These are phyloP conservation scores for Salvelinus namaycush DNA, from an alignment of 2,113 vertebrate species.

Conservation along the genomic window DNA sequence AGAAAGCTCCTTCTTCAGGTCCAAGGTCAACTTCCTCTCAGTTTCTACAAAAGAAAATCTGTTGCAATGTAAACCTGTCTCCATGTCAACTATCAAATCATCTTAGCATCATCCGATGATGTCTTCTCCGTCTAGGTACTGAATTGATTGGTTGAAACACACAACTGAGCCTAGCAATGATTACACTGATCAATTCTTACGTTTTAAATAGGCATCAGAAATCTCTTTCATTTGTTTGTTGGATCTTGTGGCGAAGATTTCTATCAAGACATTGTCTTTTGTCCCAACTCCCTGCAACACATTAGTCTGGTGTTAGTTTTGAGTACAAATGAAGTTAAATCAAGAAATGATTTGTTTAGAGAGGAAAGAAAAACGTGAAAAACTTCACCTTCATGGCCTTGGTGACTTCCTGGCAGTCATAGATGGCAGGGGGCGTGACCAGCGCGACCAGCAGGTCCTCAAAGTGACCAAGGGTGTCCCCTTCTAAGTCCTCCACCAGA, in stretches of 20 bases:
- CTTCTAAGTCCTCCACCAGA: slow-evolving; percentile 76
- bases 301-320: not conserved
- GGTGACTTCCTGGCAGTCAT: slow-evolving; percentile 77
- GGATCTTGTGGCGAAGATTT: slow-evolving; percentile 79
- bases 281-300: slow-evolving; percentile 74
- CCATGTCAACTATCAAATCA: too few relatives aligned
- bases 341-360: not conserved
- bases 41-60: slow-evolving; percentile 59
- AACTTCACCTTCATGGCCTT: slow-evolving; percentile 71
- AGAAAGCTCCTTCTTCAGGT: slow-evolving; percentile 69
- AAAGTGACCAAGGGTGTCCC: slow-evolving; percentile 75
- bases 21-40: slow-evolving; percentile 66
- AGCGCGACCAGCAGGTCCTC: slow-evolving; percentile 73
- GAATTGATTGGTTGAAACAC: not conserved
- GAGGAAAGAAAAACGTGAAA: not conserved
- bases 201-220: slow-evolving; percentile 65
- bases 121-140: not conserved
- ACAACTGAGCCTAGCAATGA: not conserved
- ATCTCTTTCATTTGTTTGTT: slow-evolving; percentile 76
- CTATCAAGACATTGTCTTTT: slow-evolving; percentile 66
- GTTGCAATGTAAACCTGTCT: not conserved
- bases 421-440: slow-evolving; percentile 66
- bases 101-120: not conserved
- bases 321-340: not conserved
- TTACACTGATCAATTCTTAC: slow-evolving; percentile 39